phyloP scores from a whole-genome alignment of 2,888 invertebrate genomes.

The Antitype chi region DNA sequence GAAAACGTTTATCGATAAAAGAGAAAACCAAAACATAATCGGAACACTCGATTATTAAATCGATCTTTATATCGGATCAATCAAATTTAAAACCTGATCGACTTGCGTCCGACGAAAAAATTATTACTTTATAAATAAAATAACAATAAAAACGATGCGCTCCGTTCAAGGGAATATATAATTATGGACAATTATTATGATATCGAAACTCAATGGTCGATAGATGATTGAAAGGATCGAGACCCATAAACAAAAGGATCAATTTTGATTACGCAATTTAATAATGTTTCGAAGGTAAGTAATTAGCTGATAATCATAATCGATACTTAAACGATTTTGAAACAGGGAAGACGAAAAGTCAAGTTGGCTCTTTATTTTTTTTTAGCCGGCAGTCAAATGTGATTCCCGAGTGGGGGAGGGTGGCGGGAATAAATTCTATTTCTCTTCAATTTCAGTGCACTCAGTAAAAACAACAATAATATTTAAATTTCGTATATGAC shows the following conservation, averaged over 20 bases:
- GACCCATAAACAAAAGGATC: conserved; percentile 90
- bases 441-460: conserved; percentile 89
- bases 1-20: conserved; percentile 85
- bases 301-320: conserved; percentile 86
- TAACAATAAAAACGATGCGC: conserved; percentile 90
- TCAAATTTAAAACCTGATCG: conserved; percentile 90
- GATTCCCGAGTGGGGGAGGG: conserved; percentile 80
- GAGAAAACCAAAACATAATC: conserved; percentile 83
- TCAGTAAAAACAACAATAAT: conserved; percentile 89
- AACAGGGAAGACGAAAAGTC: conserved; percentile 72
- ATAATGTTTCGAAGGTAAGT: conserved; percentile 80
- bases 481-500: conserved; percentile 87
- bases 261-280: conserved; percentile 89
- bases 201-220: conserved; percentile 89
- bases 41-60: conserved; percentile 89
- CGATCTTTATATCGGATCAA: conserved; percentile 90
- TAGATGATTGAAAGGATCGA: conserved; percentile 91
- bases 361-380: conserved; percentile 73
- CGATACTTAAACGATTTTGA: conserved; percentile 73
- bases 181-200: conserved; percentile 91
- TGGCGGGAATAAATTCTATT: conserved; percentile 86
- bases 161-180: conserved; percentile 89
- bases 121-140: conserved; percentile 91
- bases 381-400: conserved; percentile 79
- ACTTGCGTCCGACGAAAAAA: conserved; percentile 88